phyloP scores from a whole-genome alignment of 2,797 vertebrate genomes.

The Sebastes steindachneri region DNA sequence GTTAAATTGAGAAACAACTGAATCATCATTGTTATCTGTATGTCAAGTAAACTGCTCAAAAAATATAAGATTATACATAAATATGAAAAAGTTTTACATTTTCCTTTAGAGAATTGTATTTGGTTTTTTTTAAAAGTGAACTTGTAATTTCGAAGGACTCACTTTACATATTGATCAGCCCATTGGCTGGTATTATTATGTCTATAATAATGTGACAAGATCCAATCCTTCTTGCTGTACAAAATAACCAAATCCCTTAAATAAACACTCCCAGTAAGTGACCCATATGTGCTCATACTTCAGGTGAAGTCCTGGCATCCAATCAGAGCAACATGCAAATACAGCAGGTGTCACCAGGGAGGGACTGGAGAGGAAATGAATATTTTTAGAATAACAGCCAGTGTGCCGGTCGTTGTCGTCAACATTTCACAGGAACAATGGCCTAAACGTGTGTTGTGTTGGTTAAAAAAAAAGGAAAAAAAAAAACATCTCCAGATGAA shows the following conservation, averaged over 20 bases:
- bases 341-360: constrained; percentile 56
- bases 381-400: constrained; percentile 27
- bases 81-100: not conserved
- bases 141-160: not conserved
- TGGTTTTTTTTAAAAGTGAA: not conserved
- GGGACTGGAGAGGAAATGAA: constrained; percentile 15
- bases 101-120: not conserved
- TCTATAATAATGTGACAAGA: not conserved
- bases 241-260: not conserved
- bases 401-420: not conserved
- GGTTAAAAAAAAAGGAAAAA: accelerated
- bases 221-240: not conserved
- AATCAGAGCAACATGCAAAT: constrained; percentile 67
- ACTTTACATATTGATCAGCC: not conserved
- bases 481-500: not conserved
- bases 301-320: constrained; percentile 37
- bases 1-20: not conserved
- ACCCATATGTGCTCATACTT: not conserved
- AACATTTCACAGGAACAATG: not conserved
- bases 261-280: not conserved
- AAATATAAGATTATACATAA: not conserved
- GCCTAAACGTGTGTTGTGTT: not conserved
- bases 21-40: not conserved
- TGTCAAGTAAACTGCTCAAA: not conserved
- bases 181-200: not conserved